These are phyloP conservation scores for Anas platyrhynchos DNA, from an alignment of 2,113 vertebrate species.

Conservation along the genomic window DNA sequence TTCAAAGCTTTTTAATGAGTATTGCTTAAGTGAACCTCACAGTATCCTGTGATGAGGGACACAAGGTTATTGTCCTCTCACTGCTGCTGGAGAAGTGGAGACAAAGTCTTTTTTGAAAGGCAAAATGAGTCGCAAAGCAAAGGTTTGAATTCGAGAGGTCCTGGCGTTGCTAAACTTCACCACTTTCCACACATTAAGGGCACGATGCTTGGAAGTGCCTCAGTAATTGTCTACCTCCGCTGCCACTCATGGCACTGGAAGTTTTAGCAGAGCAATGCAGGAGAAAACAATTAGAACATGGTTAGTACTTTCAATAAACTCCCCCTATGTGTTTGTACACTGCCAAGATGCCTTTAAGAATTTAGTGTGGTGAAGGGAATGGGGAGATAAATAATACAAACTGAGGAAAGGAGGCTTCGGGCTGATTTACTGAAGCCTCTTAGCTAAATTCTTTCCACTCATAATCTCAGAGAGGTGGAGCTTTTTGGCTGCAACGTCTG, in stretches of 20 bases:
- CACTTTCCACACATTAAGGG: neutral
- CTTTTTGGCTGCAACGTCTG: neutral
- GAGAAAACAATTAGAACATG: conserved; percentile 60
- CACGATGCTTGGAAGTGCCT: conserved; percentile 6
- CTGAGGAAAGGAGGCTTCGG: neutral
- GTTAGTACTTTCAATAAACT: conserved; percentile 57
- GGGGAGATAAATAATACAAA: conserved; percentile 59
- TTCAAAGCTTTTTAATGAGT: conserved; percentile 16
- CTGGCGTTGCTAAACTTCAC: neutral
- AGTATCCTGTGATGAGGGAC: neutral
- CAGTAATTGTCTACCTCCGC: neutral
- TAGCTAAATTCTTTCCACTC: conserved; percentile 63
- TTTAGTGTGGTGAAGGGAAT: conserved; percentile 56
- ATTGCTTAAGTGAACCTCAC: neutral
- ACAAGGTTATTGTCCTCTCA: neutral
- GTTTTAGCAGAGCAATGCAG: conserved; percentile 1
- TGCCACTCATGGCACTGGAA: neutral
- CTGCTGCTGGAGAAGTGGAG: neutral
- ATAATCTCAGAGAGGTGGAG: conserved; percentile 17
- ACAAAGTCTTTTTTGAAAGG: neutral
- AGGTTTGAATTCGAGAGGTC: neutral
- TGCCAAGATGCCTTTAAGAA: conserved; percentile 63
- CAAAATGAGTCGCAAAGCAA: neutral
- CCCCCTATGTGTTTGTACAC: conserved; percentile 22
- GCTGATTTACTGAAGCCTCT: conserved; percentile 62